Conservation (phyloP, 2,797 vertebrate genomes). For the Fistularia commersonii region DNA sequence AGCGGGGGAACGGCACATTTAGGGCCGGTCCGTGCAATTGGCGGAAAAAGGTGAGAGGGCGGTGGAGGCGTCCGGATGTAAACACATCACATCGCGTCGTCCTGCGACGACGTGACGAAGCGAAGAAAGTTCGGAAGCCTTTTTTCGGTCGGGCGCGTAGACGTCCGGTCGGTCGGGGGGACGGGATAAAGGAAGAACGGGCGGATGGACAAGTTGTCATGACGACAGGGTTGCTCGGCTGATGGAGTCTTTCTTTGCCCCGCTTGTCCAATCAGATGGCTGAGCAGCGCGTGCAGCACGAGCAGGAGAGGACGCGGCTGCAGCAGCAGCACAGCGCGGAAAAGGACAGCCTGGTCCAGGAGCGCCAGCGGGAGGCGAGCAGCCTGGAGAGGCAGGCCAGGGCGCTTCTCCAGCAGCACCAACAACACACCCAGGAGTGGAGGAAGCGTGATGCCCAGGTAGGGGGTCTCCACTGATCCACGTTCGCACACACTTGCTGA, state of each 20-base stretch:
- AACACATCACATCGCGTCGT: slow-evolving; percentile 73
- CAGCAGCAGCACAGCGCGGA: slow-evolving; percentile 91
- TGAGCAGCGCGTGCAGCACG: slow-evolving; percentile 94
- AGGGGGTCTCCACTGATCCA: slow-evolving; percentile 73
- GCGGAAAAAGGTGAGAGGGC: slow-evolving; percentile 43
- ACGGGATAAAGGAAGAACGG: slow-evolving; percentile 42
- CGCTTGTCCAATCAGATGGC: slow-evolving; percentile 99
- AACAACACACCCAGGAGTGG: slow-evolving; percentile 86
- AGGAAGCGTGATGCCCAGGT: slow-evolving; percentile 91
- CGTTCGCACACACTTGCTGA: slow-evolving; percentile 44
- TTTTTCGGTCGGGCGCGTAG: slow-evolving; percentile 10
- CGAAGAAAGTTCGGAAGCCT: slow-evolving; percentile 46
- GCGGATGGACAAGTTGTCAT: slow-evolving; percentile 96
- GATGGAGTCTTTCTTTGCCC: slow-evolving; percentile 91
- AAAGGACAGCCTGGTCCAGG: slow-evolving; percentile 92
- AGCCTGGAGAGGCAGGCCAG: slow-evolving; percentile 86
- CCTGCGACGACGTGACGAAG: slow-evolving; percentile 71
- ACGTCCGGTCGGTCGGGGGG: slow-evolving; percentile 54
- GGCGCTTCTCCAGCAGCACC: slow-evolving; percentile 85
- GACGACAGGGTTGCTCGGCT: slow-evolving; percentile 93
- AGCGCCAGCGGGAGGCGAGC: slow-evolving; percentile 88
- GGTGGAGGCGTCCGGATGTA: slow-evolving; percentile 73
- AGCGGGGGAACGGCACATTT: slow-evolving; percentile 43
- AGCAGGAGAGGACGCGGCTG: slow-evolving; percentile 97
- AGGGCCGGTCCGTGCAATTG: slow-evolving; percentile 47